phyloP scores from a whole-genome alignment of 2,888 invertebrate genomes.

The Cotesia congregata region DNA sequence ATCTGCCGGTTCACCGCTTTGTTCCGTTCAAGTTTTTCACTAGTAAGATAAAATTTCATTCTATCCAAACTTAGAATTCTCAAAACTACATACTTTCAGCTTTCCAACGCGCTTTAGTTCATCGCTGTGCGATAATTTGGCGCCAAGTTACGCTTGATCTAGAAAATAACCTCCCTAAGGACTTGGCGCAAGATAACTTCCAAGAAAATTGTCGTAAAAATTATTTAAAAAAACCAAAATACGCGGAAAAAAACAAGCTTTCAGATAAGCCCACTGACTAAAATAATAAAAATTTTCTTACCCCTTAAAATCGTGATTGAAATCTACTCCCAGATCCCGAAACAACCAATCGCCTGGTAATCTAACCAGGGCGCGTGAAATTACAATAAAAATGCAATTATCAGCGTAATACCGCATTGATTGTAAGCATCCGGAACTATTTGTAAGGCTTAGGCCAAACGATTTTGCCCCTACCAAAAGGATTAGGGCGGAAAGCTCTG shows the following conservation, averaged over 20 bases:
- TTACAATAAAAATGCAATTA: too few species aligned
- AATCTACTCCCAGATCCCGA: too few species aligned
- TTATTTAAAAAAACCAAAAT: neutral
- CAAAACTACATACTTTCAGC: neutral
- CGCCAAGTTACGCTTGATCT: neutral
- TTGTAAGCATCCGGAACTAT: too few species aligned
- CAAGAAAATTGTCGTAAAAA: neutral
- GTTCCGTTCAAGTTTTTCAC: too few species aligned
- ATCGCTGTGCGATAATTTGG: neutral
- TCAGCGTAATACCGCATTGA: too few species aligned
- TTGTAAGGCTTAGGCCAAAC: too few species aligned
- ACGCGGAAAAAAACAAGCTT: neutral
- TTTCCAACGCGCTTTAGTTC: neutral
- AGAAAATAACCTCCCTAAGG: neutral
- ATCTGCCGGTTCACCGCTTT: too few species aligned
- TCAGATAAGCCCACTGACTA: neutral
- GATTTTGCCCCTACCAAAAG: too few species aligned
- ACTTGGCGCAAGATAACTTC: neutral
- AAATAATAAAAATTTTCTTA: conserved; percentile 35
- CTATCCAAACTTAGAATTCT: neutral
- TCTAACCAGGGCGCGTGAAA: too few species aligned
- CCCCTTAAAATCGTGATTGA: conserved; percentile 32
- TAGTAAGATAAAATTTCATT: neutral
- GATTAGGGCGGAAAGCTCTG: too few species aligned
- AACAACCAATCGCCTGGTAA: too few species aligned